Conservation (phyloP, 2,888 invertebrate genomes). For the Enchytraeus crypticus region DNA sequence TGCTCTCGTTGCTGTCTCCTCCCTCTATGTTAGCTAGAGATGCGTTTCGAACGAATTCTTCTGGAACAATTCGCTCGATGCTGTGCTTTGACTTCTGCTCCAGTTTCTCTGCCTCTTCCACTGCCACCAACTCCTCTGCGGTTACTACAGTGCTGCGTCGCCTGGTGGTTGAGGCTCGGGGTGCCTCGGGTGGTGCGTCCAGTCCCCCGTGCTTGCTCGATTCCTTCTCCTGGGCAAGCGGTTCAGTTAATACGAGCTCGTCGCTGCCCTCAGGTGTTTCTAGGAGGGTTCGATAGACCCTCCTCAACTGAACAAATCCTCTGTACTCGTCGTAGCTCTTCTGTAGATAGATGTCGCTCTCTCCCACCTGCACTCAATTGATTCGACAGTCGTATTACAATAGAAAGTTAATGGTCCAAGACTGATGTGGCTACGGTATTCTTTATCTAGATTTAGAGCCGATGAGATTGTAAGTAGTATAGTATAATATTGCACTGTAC, state of each 20-base stretch:
- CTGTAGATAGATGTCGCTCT: conserved; percentile 40
- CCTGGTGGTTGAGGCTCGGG: not conserved
- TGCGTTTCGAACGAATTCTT: not conserved
- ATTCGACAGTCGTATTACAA: too few species aligned
- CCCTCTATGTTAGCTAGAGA: not conserved
- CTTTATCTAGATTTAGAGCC: too few species aligned
- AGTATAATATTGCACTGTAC: not conserved
- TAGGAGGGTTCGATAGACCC: not conserved
- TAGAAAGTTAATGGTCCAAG: too few species aligned
- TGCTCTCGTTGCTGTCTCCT: not conserved
- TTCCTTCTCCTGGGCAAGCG: conserved; percentile 8
- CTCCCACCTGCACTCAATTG: conserved; percentile 24
- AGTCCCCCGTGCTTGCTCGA: conserved; percentile 23
- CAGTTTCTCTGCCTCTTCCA: not conserved
- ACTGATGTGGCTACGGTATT: too few species aligned
- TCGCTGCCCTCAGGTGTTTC: not conserved
- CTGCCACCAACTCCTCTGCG: not conserved
- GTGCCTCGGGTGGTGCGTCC: conserved; percentile 16
- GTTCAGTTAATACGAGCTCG: not conserved
- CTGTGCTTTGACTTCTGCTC: too few species aligned
- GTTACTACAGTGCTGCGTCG: too few species aligned
- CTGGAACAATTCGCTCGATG: too few species aligned
- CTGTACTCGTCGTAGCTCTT: conserved; percentile 40
- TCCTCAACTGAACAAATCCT: conserved; percentile 34
- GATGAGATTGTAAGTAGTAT: too few species aligned